Evolutionary conservation across 2,888 invertebrate species (phyloP), one percentile per base, ranked within the genome.

Genomic region (Lepidocyrtinus sp.): DNA sequence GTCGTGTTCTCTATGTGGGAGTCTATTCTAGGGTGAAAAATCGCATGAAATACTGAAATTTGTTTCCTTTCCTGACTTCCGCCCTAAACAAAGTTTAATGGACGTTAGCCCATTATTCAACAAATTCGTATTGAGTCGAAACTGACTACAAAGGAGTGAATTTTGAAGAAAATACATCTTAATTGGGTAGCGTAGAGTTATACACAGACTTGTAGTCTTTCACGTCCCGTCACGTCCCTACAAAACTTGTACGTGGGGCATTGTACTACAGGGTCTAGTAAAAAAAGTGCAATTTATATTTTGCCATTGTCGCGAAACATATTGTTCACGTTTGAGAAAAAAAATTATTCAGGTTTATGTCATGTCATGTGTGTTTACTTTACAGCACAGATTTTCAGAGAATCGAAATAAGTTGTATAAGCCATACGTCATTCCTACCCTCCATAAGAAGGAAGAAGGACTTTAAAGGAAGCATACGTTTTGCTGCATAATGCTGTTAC

Each of bases 51-150:
- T 46, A 36, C 46, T 68, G 27, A 22, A 50, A 63, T 69, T 62
- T 69, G 50, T 46, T 75, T 75, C 69, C 75, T 63, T 75, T 74
- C 25, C 19, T 27, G 17, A 50, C 50, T 50, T 50, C 50, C 50
- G 50, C n/a, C 2, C n/a, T n/a, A 50, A 50, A 50, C 5, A 2
- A 12, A 50, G 15, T 2, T 12, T 12, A 50, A 50, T 50, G 50
- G 50, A 2, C n/a, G 50, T 36, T 36, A 12, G 50, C 50, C 15
- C 17, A 50, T 50, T 50, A 50, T 50, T 2, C 50, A 50, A 12
- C 1, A 50, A 50, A 50, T 50, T n/a, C 17, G 15, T 50, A 50
- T 50, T 50, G 50, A 50, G 50, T 50, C 2, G 50, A 17, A 12
- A 12, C 17, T n/a, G 50, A 50, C n/a, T 50, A 50, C 15, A 50